Percentiles rank a stretch among this genome's conserved stretches.
Evolutionary conservation across 2,113 vertebrate species (phyloP).

Genomic region (Hypomesus transpacificus): DNA sequence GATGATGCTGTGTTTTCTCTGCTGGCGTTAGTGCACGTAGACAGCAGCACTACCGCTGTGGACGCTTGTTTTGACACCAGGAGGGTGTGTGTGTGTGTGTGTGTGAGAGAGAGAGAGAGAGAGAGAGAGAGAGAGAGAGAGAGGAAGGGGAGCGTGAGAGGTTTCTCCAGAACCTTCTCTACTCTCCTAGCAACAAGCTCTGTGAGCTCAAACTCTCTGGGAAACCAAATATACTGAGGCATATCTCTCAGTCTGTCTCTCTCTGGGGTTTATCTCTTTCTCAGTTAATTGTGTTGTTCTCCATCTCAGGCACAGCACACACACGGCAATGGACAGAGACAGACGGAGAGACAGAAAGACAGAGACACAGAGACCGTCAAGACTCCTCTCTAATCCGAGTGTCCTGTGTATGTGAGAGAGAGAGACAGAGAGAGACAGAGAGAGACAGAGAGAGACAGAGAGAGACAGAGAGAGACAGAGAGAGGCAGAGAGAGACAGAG

Average conservation of each 20-base stretch:
- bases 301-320: not conserved
- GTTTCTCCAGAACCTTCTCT: slow-evolving; percentile 9
- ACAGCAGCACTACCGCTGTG: slow-evolving; percentile 11
- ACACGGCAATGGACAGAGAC: not conserved
- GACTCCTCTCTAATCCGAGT: not conserved
- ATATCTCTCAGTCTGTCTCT: not conserved
- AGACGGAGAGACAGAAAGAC: not conserved
- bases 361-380: slow-evolving; percentile 12
- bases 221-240: not conserved
- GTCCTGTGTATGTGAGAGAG: too few species aligned
- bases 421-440: slow-evolving; percentile 26
- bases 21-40: slow-evolving; percentile 16
- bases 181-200: slow-evolving; percentile 17
- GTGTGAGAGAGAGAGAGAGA: too few species aligned
- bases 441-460: slow-evolving; percentile 37
- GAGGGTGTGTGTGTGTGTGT: too few species aligned
- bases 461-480: not conserved
- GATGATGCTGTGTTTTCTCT: not conserved
- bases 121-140: too few species aligned
- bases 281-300: not conserved
- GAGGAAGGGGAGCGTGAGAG: not conserved
- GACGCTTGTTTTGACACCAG: slow-evolving; percentile 11
- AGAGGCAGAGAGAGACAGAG: slow-evolving; percentile 39
- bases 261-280: not conserved
- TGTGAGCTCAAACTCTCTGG: not conserved